These are phyloP conservation scores for Leptogaster cylindrica DNA, from an alignment of 2,888 invertebrate genomes.

Conservation along the genomic window DNA sequence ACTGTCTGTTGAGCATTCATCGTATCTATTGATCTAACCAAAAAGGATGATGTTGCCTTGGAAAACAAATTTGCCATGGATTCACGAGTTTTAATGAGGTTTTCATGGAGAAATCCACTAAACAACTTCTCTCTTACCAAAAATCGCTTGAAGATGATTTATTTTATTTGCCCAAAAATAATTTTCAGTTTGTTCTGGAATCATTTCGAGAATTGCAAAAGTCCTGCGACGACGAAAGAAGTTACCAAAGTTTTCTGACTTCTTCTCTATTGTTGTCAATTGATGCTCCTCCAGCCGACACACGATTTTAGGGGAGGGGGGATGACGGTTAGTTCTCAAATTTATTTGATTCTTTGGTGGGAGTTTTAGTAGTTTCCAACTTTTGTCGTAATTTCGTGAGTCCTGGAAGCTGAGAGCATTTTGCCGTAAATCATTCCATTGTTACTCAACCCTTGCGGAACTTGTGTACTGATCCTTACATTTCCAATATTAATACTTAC, in stretches of 20 bases:
- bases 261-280: slow-evolving; percentile 5
- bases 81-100: slow-evolving; percentile 19
- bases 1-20: background rate
- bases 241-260: slow-evolving; percentile 15
- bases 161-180: slow-evolving; percentile 25
- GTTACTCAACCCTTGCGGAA: too few relatives aligned
- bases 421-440: too few relatives aligned
- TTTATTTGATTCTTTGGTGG: too few relatives aligned
- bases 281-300: background rate
- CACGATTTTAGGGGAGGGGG: background rate
- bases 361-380: too few relatives aligned
- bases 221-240: slow-evolving; percentile 9
- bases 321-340: too few relatives aligned
- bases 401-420: too few relatives aligned
- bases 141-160: slow-evolving; percentile 1
- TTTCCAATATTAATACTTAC: too few relatives aligned
- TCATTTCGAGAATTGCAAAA: slow-evolving; percentile 23
- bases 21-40: slow-evolving; percentile 14
- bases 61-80: slow-evolving; percentile 5
- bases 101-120: slow-evolving; percentile 40
- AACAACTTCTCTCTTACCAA: slow-evolving; percentile 14
- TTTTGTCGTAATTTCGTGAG: too few relatives aligned
- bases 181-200: slow-evolving; percentile 9
- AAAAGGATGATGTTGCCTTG: background rate
- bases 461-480: too few relatives aligned